Evolutionary conservation across 2,113 vertebrate genomes (phyloP), one percentile per base, ranked within the genome.

Genomic region (Oenanthe melanoleuca): DNA sequence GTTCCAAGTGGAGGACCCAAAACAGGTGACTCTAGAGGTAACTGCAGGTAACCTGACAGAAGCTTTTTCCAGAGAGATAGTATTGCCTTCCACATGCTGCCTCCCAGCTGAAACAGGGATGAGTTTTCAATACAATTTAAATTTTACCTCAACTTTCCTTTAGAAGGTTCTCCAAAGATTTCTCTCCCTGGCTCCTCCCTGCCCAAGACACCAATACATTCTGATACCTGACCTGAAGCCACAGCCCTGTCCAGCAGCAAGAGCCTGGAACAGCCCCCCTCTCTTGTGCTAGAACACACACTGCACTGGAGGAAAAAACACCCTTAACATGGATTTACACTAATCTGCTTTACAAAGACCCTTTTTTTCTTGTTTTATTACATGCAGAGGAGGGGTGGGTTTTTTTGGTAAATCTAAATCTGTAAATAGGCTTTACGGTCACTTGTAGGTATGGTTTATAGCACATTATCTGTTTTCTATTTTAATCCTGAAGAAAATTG

Each of bases 401-500:
- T 83, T 85, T 81, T 93, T 94, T 93, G 87, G 95, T 65, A 87
- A 94, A 95, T 85, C 96, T 95, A 86, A 95, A 93, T 97, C 80
- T 91, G 74, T 92, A 93, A 66, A 81, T 86, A 65, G 86, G 94
- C 73, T 91, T 97, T 91, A 85, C 25, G n/a, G 96, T 92, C 93
- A 95, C 91, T 96, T 77, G 53, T 59, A 47, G 47, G 55, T 88
- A 92, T 77, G 89, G 84, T 96, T 96, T 96, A 95, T 95, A 95
- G 94, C 81, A 92, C 33, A 44, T 87, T 64, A 89, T 67, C 59
- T 85, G 77, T 94, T 96, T 96, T 94, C 97, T 97, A 73, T 97
- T 97, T 97, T 97, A 95, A 96, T 89, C 71, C 80, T 60, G 81
- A 95, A 94, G 94, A 96, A 97, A 97, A 96, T 97, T 97, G 97